Conservation (phyloP, 2,113 vertebrate species). For the Climacteris rufus region DNA sequence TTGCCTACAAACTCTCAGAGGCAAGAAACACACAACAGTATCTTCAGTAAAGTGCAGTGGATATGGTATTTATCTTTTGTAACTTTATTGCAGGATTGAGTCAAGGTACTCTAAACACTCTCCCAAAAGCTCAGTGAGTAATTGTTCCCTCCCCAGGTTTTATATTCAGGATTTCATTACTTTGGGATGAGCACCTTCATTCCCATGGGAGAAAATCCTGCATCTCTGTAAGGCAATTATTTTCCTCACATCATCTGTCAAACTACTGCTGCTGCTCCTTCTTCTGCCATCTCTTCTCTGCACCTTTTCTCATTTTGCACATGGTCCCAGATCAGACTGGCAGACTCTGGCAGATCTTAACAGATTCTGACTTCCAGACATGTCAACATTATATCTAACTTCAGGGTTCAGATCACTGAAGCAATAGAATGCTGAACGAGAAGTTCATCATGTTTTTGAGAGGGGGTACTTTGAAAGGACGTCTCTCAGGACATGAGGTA, state of each 20-base stretch:
- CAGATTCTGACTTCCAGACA: background rate
- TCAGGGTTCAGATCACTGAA: background rate
- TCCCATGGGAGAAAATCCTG: background rate
- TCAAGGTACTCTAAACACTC: background rate
- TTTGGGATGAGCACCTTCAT: background rate
- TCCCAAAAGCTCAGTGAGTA: background rate
- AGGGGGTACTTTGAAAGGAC: background rate
- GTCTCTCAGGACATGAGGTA: background rate
- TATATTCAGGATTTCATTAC: background rate
- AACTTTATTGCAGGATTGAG: background rate
- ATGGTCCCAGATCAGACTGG: background rate
- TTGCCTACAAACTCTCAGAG: background rate
- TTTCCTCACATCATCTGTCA: background rate
- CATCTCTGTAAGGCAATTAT: background rate
- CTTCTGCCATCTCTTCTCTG: background rate
- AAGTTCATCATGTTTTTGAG: background rate
- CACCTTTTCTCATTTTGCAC: background rate
- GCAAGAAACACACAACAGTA: background rate
- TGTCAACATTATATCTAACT: background rate
- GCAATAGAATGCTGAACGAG: background rate
- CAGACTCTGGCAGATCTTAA: background rate
- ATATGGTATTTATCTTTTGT: background rate
- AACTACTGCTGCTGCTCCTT: background rate
- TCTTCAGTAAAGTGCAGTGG: background rate
- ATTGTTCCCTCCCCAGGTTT: background rate